phyloP scores from a whole-genome alignment of 2,113 vertebrate species.

The Silurus meridionalis region DNA sequence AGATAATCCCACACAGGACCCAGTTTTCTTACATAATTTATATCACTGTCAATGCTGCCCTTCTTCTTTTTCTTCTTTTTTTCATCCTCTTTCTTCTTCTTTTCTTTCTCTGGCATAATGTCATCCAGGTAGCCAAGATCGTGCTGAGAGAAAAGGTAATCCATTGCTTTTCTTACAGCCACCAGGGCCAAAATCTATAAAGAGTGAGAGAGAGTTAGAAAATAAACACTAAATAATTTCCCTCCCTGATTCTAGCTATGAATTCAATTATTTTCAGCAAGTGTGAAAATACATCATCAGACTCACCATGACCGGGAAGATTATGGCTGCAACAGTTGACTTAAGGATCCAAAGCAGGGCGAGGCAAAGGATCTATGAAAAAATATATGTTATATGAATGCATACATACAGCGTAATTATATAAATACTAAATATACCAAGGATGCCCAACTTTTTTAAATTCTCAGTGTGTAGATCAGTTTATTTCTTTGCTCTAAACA shows the following conservation, averaged over 20 bases:
- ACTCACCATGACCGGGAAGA: constrained; percentile 97
- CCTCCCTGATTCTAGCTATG: neutral
- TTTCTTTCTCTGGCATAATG: constrained; percentile 98
- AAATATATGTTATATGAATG: neutral
- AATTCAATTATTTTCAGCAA: neutral
- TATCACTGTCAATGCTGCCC: constrained; percentile 91
- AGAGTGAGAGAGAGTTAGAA: neutral
- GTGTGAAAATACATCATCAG: neutral
- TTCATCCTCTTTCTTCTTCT: constrained; percentile 99
- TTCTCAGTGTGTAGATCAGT: neutral
- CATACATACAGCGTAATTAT: neutral
- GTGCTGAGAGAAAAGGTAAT: constrained; percentile 96
- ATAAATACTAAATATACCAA: neutral
- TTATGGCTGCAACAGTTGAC: constrained; percentile 94
- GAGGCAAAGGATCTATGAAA: constrained; percentile 76
- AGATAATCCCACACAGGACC: neutral
- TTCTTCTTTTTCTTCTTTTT: constrained; percentile 98
- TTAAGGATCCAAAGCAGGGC: constrained; percentile 97
- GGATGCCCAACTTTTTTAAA: neutral
- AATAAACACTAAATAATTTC: neutral
- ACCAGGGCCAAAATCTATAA: constrained; percentile 91
- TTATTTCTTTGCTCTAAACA: neutral
- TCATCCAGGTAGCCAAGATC: constrained; percentile 96
- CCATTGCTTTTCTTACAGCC: constrained; percentile 95
- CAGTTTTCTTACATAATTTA: constrained; percentile 85